Percentiles rank a stretch among this genome's conserved stretches.
These are phyloP conservation scores for Macrosteles quadrilineatus DNA, from an alignment of 1,140 invertebrate genomes.

Conservation along the genomic window DNA sequence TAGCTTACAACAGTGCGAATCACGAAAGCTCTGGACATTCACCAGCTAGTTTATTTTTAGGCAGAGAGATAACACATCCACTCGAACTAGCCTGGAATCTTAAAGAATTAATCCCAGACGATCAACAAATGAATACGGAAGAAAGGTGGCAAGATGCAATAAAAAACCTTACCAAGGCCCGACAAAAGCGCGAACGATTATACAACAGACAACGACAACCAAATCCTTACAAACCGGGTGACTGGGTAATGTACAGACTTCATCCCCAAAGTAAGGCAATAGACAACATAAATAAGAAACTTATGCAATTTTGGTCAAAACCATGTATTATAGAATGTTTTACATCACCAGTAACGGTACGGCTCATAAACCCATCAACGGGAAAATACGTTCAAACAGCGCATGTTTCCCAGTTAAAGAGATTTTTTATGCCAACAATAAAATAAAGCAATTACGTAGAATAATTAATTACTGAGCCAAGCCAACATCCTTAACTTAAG, in stretches of 20 bases:
- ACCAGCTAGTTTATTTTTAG: neutral
- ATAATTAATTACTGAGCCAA: neutral
- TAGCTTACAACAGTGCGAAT: neutral
- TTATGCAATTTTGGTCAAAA: neutral
- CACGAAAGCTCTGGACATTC: neutral
- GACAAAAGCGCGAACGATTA: neutral
- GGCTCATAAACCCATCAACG: neutral
- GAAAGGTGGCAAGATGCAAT: neutral
- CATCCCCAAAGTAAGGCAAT: neutral
- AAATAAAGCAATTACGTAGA: neutral
- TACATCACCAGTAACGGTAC: neutral
- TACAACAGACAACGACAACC: neutral
- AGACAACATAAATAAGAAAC: neutral
- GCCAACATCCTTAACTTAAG: neutral
- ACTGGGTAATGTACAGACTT: neutral
- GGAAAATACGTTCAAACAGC: neutral
- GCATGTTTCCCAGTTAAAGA: neutral
- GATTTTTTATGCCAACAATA: conserved; percentile 1
- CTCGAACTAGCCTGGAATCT: neutral
- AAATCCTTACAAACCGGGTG: neutral
- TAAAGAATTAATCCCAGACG: neutral
- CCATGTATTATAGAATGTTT: neutral
- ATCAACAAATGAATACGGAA: neutral
- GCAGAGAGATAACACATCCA: neutral
- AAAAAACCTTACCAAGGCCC: neutral